Evolutionary conservation across 2,113 vertebrate species (phyloP).

Genomic region (Petrocephalus zakoni): DNA sequence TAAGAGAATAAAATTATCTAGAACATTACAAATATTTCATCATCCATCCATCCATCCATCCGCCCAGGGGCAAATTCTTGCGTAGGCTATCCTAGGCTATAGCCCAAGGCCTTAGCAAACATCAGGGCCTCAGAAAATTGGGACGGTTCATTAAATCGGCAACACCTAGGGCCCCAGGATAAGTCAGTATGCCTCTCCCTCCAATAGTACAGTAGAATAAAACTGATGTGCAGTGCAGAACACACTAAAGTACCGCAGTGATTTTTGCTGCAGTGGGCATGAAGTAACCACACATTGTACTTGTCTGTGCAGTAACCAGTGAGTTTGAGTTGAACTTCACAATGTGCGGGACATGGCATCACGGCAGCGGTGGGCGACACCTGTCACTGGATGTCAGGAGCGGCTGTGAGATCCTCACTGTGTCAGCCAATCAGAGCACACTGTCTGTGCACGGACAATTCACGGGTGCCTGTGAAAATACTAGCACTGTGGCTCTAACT

Average conservation of each 20-base stretch:
- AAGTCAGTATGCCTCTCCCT: background rate
- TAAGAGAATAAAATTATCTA: background rate
- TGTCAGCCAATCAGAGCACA: constrained; percentile 48
- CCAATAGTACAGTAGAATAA: background rate
- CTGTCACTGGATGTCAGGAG: constrained; percentile 38
- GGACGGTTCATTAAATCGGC: background rate
- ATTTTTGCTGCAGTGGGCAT: background rate
- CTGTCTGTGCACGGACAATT: constrained; percentile 49
- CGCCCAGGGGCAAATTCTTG: background rate
- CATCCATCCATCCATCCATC: background rate
- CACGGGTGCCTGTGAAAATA: constrained; percentile 32
- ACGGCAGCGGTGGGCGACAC: background rate
- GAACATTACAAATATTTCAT: background rate
- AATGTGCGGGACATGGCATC: constrained; percentile 55
- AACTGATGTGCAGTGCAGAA: background rate
- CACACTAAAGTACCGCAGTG: background rate
- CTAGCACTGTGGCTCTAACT: background rate
- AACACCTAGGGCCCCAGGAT: background rate
- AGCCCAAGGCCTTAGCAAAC: background rate
- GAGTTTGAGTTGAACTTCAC: constrained; percentile 38
- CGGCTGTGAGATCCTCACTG: constrained; percentile 39
- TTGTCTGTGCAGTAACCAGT: constrained; percentile 30
- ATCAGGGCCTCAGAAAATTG: background rate
- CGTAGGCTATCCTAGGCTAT: background rate
- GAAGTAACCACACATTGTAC: background rate